These are phyloP conservation scores for Hyles euphorbiae DNA, from an alignment of 1,140 invertebrate species.

Conservation along the genomic window DNA sequence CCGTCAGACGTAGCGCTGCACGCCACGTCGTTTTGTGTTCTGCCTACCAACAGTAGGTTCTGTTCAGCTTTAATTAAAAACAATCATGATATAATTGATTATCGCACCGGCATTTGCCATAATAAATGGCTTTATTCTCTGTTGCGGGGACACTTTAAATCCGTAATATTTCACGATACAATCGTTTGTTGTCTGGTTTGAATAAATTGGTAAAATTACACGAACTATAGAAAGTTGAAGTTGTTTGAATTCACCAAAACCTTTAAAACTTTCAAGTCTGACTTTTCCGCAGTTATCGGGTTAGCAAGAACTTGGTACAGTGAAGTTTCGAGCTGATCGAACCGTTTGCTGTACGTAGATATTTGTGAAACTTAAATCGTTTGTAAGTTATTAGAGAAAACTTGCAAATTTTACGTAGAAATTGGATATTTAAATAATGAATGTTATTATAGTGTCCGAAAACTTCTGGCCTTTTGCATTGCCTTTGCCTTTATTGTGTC, in stretches of 20 bases:
- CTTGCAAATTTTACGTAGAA: too few species aligned
- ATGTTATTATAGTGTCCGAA: background rate
- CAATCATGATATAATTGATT: conserved; percentile 58
- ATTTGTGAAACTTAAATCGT: conserved; percentile 11
- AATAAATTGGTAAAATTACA: background rate
- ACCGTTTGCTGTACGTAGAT: conserved; percentile 13
- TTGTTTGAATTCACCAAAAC: conserved; percentile 18
- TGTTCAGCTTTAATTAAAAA: conserved; percentile 60
- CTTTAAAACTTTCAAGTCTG: conserved; percentile 16
- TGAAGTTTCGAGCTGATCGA: conserved; percentile 15
- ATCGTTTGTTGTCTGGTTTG: background rate
- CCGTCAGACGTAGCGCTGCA: conserved; percentile 19
- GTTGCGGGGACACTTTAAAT: background rate
- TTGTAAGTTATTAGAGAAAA: background rate
- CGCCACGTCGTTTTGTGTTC: conserved; percentile 21
- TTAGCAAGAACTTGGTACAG: conserved; percentile 17
- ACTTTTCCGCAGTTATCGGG: conserved; percentile 19
- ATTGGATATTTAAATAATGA: background rate
- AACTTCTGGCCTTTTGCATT: background rate
- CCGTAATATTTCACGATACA: background rate
- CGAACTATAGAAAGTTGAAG: conserved; percentile 13
- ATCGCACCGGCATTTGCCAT: background rate
- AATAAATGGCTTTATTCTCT: conserved; percentile 2
- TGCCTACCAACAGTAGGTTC: conserved; percentile 30
- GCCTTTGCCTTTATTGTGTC: background rate